Percentiles rank a stretch among this genome's conserved stretches.
Evolutionary conservation across 2,888 invertebrate species (phyloP).

Genomic region (Polylopha cassiicola): DNA sequence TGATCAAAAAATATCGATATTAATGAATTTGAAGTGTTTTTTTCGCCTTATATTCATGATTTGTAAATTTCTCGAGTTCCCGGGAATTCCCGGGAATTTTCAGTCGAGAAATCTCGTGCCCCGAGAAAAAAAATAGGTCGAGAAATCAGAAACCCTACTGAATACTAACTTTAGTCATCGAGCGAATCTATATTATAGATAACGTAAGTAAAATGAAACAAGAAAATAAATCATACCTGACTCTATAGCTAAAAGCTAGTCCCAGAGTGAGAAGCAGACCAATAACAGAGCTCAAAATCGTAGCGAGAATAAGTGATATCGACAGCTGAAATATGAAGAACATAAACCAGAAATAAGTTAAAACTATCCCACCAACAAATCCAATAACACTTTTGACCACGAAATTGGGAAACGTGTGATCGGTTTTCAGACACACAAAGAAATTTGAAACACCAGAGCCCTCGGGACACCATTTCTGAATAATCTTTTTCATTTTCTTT

Average conservation of each 20-base stretch:
- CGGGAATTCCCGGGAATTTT: too few species aligned
- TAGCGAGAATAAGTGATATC: slow-evolving; percentile 77
- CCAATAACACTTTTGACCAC: slow-evolving; percentile 80
- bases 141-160: too few species aligned
- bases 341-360: slow-evolving; percentile 81
- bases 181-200: background rate
- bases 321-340: slow-evolving; percentile 82
- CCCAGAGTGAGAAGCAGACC: slow-evolving; percentile 81
- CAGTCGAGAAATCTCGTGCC: too few species aligned
- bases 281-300: slow-evolving; percentile 78
- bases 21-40: too few species aligned
- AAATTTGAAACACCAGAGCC: slow-evolving; percentile 51
- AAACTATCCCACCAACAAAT: slow-evolving; percentile 79
- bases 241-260: slow-evolving; percentile 79
- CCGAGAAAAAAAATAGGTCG: too few species aligned
- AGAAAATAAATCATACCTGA: slow-evolving; percentile 40
- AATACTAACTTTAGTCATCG: too few species aligned
- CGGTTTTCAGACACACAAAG: slow-evolving; percentile 56
- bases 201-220: background rate
- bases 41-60: too few species aligned
- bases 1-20: too few species aligned
- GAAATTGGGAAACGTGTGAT: slow-evolving; percentile 74
- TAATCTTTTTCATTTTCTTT: slow-evolving; percentile 52
- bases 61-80: too few species aligned
- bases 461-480: slow-evolving; percentile 54